Percentiles rank a stretch among this genome's conserved stretches.
These are phyloP conservation scores for Amblyjoppa proteus DNA, from an alignment of 2,888 invertebrate genomes.

Conservation along the genomic window DNA sequence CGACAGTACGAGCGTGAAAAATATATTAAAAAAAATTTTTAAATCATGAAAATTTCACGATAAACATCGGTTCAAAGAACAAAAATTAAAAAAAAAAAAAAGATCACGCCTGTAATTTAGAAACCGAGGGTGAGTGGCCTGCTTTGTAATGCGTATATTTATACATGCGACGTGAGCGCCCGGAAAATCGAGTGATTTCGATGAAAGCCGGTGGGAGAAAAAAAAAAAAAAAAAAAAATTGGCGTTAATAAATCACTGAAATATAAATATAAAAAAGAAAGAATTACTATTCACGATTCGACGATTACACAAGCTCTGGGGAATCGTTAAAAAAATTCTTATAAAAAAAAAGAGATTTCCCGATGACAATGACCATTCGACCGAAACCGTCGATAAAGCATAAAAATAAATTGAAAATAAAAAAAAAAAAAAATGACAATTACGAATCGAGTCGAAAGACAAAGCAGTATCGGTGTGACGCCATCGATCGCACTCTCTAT, in stretches of 20 bases:
- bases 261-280: conserved; percentile 23
- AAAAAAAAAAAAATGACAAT: background rate
- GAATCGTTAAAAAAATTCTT: conserved; percentile 36
- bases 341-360: conserved; percentile 31
- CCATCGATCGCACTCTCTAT: conserved; percentile 9
- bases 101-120: conserved; percentile 55
- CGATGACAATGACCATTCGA: conserved; percentile 46
- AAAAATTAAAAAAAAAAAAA: conserved; percentile 43
- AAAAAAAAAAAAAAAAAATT: background rate
- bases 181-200: conserved; percentile 55
- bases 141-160: conserved; percentile 67
- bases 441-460: conserved; percentile 9
- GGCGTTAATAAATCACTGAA: conserved; percentile 30
- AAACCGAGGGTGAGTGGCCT: conserved; percentile 65
- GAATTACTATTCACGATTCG: conserved; percentile 49
- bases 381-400: conserved; percentile 33
- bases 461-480: conserved; percentile 12
- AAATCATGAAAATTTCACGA: conserved; percentile 57
- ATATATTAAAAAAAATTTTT: conserved; percentile 51
- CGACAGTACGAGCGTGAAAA: conserved; percentile 45
- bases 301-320: conserved; percentile 28
- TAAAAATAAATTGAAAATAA: background rate
- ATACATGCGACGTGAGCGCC: conserved; percentile 55
- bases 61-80: conserved; percentile 65
- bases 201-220: conserved; percentile 31